Percentiles rank a stretch among this genome's conserved stretches.
phyloP scores from a whole-genome alignment of 2,888 invertebrate species.

The Tubulanus polymorphus region DNA sequence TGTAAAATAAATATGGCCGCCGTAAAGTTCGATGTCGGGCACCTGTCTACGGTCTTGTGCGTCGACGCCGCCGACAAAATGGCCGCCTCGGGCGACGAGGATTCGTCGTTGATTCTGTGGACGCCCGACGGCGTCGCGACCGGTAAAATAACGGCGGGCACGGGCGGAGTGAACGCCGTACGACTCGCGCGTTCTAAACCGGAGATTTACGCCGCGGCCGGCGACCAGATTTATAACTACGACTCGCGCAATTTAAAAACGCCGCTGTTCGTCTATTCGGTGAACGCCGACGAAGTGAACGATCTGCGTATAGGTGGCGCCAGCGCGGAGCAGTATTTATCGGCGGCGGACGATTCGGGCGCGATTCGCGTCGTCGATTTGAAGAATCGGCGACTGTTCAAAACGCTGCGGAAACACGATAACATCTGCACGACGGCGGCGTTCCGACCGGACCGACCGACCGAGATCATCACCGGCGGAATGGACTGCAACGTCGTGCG shows the following conservation, averaged over 20 bases:
- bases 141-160: slow-evolving; percentile 23
- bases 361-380: slow-evolving; percentile 43
- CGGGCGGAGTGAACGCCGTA: slow-evolving; percentile 39
- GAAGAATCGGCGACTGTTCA: slow-evolving; percentile 34
- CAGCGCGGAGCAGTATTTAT: slow-evolving; percentile 40
- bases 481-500: slow-evolving; percentile 46
- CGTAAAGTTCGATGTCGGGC: slow-evolving; percentile 20
- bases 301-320: slow-evolving; percentile 41
- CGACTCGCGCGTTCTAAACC: slow-evolving; percentile 32
- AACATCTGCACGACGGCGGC: slow-evolving; percentile 46
- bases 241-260: slow-evolving; percentile 28
- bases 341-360: slow-evolving; percentile 48
- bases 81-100: slow-evolving; percentile 34
- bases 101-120: slow-evolving; percentile 39
- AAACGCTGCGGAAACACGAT: slow-evolving; percentile 46
- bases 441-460: slow-evolving; percentile 37
- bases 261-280: slow-evolving; percentile 28
- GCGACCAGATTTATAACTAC: slow-evolving; percentile 30
- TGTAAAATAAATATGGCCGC: not conserved
- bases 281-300: slow-evolving; percentile 46
- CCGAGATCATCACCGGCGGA: slow-evolving; percentile 44
- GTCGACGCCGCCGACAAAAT: slow-evolving; percentile 27
- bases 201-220: slow-evolving; percentile 34
- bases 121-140: slow-evolving; percentile 23
- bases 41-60: slow-evolving; percentile 33